Percentiles rank a stretch among this genome's conserved stretches.
These are phyloP conservation scores for Verasper variegatus DNA, from an alignment of 2,113 vertebrate species.

Conservation along the genomic window DNA sequence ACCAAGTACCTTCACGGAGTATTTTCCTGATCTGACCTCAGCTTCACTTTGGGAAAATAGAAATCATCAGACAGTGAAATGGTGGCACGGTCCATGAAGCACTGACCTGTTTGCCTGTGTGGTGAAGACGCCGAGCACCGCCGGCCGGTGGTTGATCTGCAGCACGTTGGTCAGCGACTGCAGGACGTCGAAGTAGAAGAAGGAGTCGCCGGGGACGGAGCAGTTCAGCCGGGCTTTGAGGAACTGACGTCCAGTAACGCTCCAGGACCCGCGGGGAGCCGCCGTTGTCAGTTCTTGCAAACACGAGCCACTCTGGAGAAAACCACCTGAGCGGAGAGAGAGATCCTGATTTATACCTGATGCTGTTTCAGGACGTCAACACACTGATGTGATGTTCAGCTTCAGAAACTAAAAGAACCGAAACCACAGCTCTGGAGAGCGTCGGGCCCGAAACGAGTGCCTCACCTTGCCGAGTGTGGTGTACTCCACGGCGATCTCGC, in stretches of 20 bases:
- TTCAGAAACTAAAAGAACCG: background rate
- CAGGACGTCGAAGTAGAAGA: slow-evolving; percentile 95
- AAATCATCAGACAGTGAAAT: no score
- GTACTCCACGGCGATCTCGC: slow-evolving; percentile 94
- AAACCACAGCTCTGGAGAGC: background rate
- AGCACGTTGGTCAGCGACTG: slow-evolving; percentile 88
- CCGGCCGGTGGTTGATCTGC: slow-evolving; percentile 86
- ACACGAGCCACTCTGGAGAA: slow-evolving; percentile 94
- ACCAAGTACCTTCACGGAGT: no score
- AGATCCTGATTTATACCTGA: background rate
- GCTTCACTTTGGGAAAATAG: no score
- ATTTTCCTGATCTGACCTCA: no score
- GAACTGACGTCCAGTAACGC: slow-evolving; percentile 96
- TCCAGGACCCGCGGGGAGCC: slow-evolving; percentile 94
- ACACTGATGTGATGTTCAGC: background rate
- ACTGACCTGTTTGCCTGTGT: slow-evolving; percentile 91
- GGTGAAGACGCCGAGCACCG: slow-evolving; percentile 91
- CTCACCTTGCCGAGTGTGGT: slow-evolving; percentile 92
- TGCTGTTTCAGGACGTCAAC: background rate
- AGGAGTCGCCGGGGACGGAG: slow-evolving; percentile 89
- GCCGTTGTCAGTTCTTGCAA: slow-evolving; percentile 94
- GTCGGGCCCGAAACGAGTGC: background rate
- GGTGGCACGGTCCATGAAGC: background rate
- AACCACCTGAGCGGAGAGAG: slow-evolving; percentile 82
- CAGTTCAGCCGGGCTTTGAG: slow-evolving; percentile 95